Base-by-base conservation (phyloP, 2,113 vertebrate genomes). In the Chrysochloris asiatica region DNA sequence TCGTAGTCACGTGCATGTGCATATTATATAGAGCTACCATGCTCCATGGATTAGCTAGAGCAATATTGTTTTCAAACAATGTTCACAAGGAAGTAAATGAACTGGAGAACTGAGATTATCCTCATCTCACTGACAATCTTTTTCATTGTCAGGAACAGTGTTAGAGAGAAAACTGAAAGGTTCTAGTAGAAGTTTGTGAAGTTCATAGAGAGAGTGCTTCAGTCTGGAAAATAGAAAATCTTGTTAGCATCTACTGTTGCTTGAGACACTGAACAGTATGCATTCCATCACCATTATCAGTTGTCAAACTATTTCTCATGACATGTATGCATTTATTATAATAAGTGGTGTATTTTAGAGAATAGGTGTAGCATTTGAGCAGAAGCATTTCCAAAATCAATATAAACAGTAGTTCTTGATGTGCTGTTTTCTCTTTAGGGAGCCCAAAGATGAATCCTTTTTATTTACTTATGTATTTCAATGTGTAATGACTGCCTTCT, bases 401-500 rank as follows among this genome's bases (percentile, higher is more conserved):
- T 80, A 33, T 21, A 36, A 59, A 80, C 30, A n/a, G 33, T 65
- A 43, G 80, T 90, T 73, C 13, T 47, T 79, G n/a, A 83, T 48
- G 13, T 76, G 33, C 52, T n/a, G 28, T 21, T 77, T n/a, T 89
- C 63, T 43, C 2, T 11, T 65, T 43, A 56, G 50, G 21, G 28
- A 71, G 10, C 26, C 52, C 38, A 30, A 75, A 83, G 47, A 9
- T 54, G 61, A 59, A 86, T 88, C 41, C 30, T 65, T 65, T n/a
- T 67, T 67, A n/a, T 59, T 54, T 54, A 4, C 65, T 69, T 88
- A 69, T 30, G 47, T 30, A 33, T 92, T 90, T 65, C 9, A 73
- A 8, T 76, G 38, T 93, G 33, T 59, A 89, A 83, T 87, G 52
- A 87, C 30, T 86, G 17, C n/a, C 65, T 86, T 91, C 73, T 88